A percentile compares a stretch with the other conserved stretches of the same genome.
phyloP scores from a whole-genome alignment of 2,113 vertebrate species.

The Cromileptes altivelis region DNA sequence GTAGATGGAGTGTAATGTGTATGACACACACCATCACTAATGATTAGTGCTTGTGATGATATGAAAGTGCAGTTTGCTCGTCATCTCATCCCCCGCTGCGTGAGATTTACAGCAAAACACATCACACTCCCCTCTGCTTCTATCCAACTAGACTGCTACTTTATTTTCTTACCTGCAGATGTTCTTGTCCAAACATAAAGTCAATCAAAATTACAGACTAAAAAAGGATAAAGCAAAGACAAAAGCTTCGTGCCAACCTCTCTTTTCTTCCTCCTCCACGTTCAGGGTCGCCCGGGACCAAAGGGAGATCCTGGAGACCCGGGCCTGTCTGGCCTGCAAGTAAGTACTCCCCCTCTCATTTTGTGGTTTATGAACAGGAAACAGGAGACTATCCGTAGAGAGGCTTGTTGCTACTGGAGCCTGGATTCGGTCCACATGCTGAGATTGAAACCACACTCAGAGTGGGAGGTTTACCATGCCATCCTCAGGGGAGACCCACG shows the following conservation, averaged over 20 bases:
- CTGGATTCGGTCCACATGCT: slow-evolving; percentile 68
- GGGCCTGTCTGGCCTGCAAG: slow-evolving; percentile 89
- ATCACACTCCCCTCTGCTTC: slow-evolving; percentile 20
- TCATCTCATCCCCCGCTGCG: slow-evolving; percentile 26
- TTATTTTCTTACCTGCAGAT: slow-evolving; percentile 56
- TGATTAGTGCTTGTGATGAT: slow-evolving; percentile 11
- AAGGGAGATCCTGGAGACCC: slow-evolving; percentile 95
- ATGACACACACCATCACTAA: not conserved
- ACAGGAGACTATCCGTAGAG: slow-evolving; percentile 61
- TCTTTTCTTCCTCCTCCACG: slow-evolving; percentile 21
- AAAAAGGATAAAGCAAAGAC: slow-evolving; percentile 37
- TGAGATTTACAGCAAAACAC: slow-evolving; percentile 54
- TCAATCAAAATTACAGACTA: slow-evolving; percentile 57
- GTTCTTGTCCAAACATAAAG: slow-evolving; percentile 54
- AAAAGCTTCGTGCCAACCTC: slow-evolving; percentile 3
- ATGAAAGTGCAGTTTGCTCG: slow-evolving; percentile 26
- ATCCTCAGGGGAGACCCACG: slow-evolving; percentile 65
- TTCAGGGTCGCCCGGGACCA: slow-evolving; percentile 93
- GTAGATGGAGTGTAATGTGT: not conserved
- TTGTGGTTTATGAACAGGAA: slow-evolving; percentile 79
- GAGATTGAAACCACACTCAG: slow-evolving; percentile 73
- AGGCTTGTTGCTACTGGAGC: slow-evolving; percentile 66
- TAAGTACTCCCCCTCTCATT: slow-evolving; percentile 73
- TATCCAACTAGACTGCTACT: slow-evolving; percentile 14
- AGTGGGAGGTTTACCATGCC: slow-evolving; percentile 74